Evolutionary conservation across 2,888 invertebrate species (phyloP), one percentile per base, ranked within the genome.

Genomic region (Listrodromus nycthemerus): DNA sequence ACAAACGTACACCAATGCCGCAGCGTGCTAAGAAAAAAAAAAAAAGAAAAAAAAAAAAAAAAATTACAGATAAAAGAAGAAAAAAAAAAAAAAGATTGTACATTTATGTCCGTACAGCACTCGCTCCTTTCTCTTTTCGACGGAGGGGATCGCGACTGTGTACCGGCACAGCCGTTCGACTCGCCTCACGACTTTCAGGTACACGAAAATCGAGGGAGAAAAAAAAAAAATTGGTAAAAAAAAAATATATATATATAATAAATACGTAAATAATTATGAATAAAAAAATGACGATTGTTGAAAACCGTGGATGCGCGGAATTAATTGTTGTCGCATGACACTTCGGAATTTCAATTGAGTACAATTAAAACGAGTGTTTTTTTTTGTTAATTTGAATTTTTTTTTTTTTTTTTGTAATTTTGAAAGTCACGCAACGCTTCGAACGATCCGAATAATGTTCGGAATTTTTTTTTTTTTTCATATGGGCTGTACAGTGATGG

Each of bases 51-150:
- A 58, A 58, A 58, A 58, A 58, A 55, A 21, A 52, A 24, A 55
- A 21, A 55, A 55, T 24, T 7, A 30, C 1, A 30, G 13, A n/a
- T 24, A 24, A 30, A 30, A 30, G 13, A n/a, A 61, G 30, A 61
- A 61, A 61, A 61, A 58, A 10, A 58, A 58, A 58, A 10, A 58
- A 58, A 58, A 27, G 27, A 61, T 61, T 27, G 30, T 61, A 30
- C 27, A 78, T 78, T 55, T 77, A 66, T 30, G 48, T 77, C 61
- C n/a, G 58, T 21, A 37, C 50, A 69, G n/a, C 24, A 30, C 19
- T 52, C 45, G 73, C 6, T 48, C 82, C 82, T 82, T 82, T 82
- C 74, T 78, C 73, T 82, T 78, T 71, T 73, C 52, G 52, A 63
- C 73, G 41, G 41, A 70, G 70, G 52, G 76, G 55, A 65, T 30